Base-by-base conservation (phyloP, 2,797 vertebrate genomes). In the Acipenser transmontanus region DNA sequence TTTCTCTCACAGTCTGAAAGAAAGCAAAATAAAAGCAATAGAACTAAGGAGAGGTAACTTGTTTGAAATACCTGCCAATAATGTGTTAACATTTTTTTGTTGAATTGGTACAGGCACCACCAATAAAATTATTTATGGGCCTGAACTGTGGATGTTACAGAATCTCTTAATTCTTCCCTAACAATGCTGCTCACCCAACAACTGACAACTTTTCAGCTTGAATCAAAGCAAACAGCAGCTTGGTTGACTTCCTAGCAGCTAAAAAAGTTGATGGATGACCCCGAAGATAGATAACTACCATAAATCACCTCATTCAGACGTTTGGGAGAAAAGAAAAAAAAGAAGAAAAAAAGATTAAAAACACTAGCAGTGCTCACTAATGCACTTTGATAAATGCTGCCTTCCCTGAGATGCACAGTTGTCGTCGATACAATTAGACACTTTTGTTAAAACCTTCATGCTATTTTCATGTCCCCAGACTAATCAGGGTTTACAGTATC, bases 281-380 rank as follows among this genome's bases (percentile, higher is more conserved):
- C 94, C 88, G 92, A 97, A 96, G 96, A 97, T 95, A 94, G 94
- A 97, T 98, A 96, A 96, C 97, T 93, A 94, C 92, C 92, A 99
- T 99, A 96, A 97, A 98, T 98, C 95, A 98, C 91, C 90, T 90
- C 88, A 90, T 92, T 94, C 93, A 92, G 90, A 92, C 82, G 88
- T 89, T 87, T 34, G 34, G 34, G 4, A 34, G 34, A 34, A 4
- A 34, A 4, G n/a, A 34, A 34, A 34, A 34, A 34, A 34, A 82
- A 88, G 14, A 17, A 17, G 14, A 87, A 73, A 75, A 71, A 81
- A 76, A 81, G 84, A 79, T 88, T 72, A 85, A 87, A 90, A 88
- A 91, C 89, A 91, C 91, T 88, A 85, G 84, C 89, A 87, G 87
- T 85, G 83, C 89, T 87, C 87, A 71, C 81, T 92, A 90, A 93